Percentiles rank a stretch among this genome's conserved stretches.
Conservation (phyloP, 2,113 vertebrate species). For the Centropus bengalensis region DNA sequence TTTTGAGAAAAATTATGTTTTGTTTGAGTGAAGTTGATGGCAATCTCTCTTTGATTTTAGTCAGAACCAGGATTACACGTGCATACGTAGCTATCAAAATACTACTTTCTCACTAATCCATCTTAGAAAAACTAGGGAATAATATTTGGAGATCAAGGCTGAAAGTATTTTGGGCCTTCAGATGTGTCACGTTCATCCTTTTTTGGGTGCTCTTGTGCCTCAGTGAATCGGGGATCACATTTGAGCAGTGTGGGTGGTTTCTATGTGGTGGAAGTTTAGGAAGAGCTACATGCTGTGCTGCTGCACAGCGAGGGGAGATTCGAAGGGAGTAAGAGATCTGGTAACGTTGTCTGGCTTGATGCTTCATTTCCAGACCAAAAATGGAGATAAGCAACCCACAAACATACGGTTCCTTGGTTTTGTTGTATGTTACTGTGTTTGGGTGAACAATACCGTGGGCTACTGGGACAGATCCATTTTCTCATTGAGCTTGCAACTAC, state of each 20-base stretch:
- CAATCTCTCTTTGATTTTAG: not conserved
- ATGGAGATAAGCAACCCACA: not conserved
- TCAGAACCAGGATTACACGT: not conserved
- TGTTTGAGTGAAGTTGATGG: not conserved
- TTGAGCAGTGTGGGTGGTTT: not conserved
- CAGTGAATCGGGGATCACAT: accelerated
- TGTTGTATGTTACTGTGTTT: not conserved
- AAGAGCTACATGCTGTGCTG: not conserved
- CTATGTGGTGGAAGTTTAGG: not conserved
- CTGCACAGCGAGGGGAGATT: not conserved
- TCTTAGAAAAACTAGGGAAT: not conserved
- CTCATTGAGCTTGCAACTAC: not conserved
- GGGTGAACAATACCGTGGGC: not conserved
- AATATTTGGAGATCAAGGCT: not conserved
- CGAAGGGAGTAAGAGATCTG: not conserved
- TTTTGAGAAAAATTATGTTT: not conserved
- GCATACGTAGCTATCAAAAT: accelerated
- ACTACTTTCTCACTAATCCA: not conserved
- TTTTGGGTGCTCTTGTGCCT: not conserved
- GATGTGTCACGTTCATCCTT: not conserved
- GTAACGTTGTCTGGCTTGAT: not conserved
- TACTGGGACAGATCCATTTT: not conserved
- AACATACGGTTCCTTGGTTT: not conserved
- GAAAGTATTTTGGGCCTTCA: not conserved
- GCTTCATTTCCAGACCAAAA: slow-evolving; percentile 7